phyloP scores from a whole-genome alignment of 1,140 invertebrate genomes.

The Antheraea mylitta region DNA sequence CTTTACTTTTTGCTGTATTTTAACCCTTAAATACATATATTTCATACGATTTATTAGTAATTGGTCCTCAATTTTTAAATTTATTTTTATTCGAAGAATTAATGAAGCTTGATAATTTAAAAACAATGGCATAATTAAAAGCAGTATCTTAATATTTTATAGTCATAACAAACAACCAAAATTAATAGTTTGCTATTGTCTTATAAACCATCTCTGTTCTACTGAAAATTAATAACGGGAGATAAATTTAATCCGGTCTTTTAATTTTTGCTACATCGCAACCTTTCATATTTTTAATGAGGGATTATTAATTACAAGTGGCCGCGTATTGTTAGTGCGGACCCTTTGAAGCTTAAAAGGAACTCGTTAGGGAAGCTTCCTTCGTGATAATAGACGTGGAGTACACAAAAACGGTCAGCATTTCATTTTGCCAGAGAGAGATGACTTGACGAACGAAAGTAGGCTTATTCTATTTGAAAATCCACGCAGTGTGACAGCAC shows the following conservation, averaged over 20 bases:
- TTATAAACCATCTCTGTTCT: not conserved
- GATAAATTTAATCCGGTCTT: slow-evolving; percentile 4
- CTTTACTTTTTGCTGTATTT: too few relatives aligned
- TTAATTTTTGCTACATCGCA: slow-evolving; percentile 2
- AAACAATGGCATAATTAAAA: not conserved
- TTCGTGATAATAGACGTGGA: slow-evolving; percentile 43
- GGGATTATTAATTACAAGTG: slow-evolving; percentile 51
- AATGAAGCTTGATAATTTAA: too few relatives aligned
- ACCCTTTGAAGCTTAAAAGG: slow-evolving; percentile 46
- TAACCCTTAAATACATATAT: too few relatives aligned
- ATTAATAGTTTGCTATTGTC: not conserved
- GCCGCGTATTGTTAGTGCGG: slow-evolving; percentile 41
- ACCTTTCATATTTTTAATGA: slow-evolving; percentile 37
- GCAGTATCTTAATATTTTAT: not conserved
- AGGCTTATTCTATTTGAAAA: not conserved
- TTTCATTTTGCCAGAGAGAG: slow-evolving; percentile 38
- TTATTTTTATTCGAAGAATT: too few relatives aligned
- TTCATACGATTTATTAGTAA: too few relatives aligned
- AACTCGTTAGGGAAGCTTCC: slow-evolving; percentile 49
- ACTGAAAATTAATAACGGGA: not conserved
- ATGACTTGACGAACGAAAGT: slow-evolving; percentile 45
- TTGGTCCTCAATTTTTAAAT: too few relatives aligned
- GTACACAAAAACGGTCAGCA: slow-evolving; percentile 48
- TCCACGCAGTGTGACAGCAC: too few relatives aligned
- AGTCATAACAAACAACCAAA: not conserved